These are phyloP conservation scores for Pomacea canaliculata DNA, from an alignment of 2,888 invertebrate genomes.

Conservation along the genomic window DNA sequence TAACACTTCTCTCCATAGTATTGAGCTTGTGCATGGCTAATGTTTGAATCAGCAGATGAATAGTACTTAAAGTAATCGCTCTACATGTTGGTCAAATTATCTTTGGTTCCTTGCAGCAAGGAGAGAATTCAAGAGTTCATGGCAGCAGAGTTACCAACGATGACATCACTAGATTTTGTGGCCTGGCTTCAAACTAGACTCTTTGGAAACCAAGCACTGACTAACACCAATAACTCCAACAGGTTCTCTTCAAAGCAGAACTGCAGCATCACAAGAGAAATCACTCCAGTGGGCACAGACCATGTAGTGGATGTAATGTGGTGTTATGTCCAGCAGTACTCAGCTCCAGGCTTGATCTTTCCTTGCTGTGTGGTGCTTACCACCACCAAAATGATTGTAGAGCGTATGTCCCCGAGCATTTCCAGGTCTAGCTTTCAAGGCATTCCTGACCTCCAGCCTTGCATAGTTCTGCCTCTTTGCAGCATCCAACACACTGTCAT, in stretches of 20 bases:
- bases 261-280: constrained; percentile 20
- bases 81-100: too few relatives aligned
- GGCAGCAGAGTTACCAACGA: constrained; percentile 41
- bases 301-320: constrained; percentile 55
- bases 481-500: constrained; percentile 64
- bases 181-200: constrained; percentile 51
- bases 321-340: constrained; percentile 60
- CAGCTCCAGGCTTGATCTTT: constrained; percentile 38
- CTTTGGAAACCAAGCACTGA: constrained; percentile 34
- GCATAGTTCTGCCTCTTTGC: constrained; percentile 59
- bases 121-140: constrained; percentile 11
- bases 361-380: constrained; percentile 61
- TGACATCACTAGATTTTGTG: constrained; percentile 40
- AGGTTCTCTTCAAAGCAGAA: neutral
- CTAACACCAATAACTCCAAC: neutral
- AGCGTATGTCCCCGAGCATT: constrained; percentile 43
- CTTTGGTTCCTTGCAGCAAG: constrained; percentile 9
- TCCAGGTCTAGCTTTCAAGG: constrained; percentile 44
- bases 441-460: constrained; percentile 59
- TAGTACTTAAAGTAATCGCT: too few relatives aligned
- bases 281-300: constrained; percentile 34
- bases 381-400: constrained; percentile 52
- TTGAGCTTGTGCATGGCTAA: too few relatives aligned
- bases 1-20: too few relatives aligned
- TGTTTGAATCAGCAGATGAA: too few relatives aligned